These are phyloP conservation scores for Hyperoodon ampullatus DNA, from an alignment of 2,113 vertebrate genomes.

Conservation along the genomic window DNA sequence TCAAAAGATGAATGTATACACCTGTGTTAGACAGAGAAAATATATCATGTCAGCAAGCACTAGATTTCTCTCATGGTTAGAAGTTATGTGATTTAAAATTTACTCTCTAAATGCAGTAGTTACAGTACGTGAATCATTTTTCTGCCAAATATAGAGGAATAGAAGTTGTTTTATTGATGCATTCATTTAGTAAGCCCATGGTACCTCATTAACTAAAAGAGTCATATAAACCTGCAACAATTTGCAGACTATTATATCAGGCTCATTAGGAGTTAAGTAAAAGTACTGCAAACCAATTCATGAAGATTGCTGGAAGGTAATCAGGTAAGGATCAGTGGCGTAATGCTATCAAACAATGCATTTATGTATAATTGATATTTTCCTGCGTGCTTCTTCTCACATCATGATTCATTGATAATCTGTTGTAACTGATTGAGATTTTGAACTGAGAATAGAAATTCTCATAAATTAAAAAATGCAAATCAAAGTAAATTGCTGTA, in stretches of 20 bases:
- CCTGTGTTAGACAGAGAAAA: neutral
- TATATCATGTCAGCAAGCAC: neutral
- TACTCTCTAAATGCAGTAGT: conserved; percentile 60
- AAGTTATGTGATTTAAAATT: conserved; percentile 48
- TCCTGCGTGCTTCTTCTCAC: neutral
- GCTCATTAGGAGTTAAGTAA: conserved; percentile 22
- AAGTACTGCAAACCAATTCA: conserved; percentile 6
- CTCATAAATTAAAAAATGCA: neutral
- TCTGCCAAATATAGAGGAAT: conserved; percentile 15
- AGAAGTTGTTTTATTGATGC: conserved; percentile 26
- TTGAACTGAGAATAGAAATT: neutral
- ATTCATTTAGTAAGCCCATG: conserved; percentile 65
- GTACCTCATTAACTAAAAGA: conserved; percentile 60
- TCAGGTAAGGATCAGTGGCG: neutral
- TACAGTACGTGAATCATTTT: conserved; percentile 53
- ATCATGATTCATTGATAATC: neutral
- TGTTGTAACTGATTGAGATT: neutral
- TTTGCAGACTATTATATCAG: conserved; percentile 40
- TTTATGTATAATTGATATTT: neutral
- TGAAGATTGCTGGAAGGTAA: neutral
- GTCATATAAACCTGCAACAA: neutral
- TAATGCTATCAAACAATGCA: neutral
- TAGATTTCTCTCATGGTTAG: conserved; percentile 53
- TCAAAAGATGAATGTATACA: conserved; percentile 63
- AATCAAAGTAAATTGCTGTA: neutral